Percentiles rank a stretch among this genome's conserved stretches.
phyloP scores from a whole-genome alignment of 2,888 invertebrate species.

The Lycocerus yunnanus region DNA sequence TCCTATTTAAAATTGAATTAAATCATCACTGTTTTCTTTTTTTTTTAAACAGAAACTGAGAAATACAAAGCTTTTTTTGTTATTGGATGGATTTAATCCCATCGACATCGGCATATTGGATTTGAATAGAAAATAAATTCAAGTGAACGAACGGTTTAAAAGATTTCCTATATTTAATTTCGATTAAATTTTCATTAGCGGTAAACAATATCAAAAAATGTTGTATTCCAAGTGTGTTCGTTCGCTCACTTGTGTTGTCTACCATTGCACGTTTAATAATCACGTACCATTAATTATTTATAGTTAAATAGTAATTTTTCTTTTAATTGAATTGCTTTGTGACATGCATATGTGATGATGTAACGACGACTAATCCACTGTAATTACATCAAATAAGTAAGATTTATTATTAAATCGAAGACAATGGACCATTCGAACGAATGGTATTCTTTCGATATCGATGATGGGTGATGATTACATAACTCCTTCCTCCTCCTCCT shows the following conservation, averaged over 20 bases:
- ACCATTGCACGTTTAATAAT: neutral
- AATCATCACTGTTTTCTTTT: neutral
- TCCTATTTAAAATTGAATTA: neutral
- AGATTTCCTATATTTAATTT: neutral
- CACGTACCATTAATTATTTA: neutral
- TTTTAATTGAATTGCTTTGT: neutral
- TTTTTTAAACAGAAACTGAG: neutral
- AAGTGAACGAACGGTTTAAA: neutral
- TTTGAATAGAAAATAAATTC: neutral
- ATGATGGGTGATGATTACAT: neutral
- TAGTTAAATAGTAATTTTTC: slow-evolving; percentile 1
- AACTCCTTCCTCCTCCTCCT: neutral
- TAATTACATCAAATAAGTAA: slow-evolving; percentile 1
- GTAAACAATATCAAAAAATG: neutral
- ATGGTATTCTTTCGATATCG: neutral
- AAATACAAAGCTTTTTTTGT: neutral
- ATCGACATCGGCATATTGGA: neutral
- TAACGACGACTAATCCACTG: neutral
- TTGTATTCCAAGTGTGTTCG: neutral
- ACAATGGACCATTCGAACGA: neutral
- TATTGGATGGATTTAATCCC: neutral
- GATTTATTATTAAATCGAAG: neutral
- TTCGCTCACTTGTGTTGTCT: neutral
- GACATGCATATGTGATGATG: slow-evolving; percentile 2
- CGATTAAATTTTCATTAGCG: neutral